Evolutionary conservation across 2,797 vertebrate species (phyloP).

Genomic region (Gouania willdenowi): DNA sequence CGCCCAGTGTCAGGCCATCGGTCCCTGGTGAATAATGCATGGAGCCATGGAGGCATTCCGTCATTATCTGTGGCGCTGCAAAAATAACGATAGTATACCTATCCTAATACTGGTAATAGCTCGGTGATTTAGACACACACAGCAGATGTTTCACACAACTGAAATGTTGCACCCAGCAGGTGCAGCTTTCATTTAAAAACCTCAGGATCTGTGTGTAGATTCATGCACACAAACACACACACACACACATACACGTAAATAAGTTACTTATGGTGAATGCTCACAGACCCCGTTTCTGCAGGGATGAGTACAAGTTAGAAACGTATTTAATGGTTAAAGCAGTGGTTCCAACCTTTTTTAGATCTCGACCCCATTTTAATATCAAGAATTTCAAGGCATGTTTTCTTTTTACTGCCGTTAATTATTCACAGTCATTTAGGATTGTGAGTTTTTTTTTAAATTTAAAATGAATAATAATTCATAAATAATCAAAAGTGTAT

Average conservation of each 20-base stretch:
- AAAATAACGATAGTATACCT: conserved; percentile 46
- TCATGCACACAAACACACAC: not conserved
- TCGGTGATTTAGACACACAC: conserved; percentile 44
- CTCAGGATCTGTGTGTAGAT: not conserved
- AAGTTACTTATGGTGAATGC: not conserved
- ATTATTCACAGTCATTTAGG: too few species aligned
- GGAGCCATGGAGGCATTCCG: conserved; percentile 47
- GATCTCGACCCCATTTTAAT: too few species aligned
- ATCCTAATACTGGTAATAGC: conserved; percentile 61
- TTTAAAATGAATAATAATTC: too few species aligned
- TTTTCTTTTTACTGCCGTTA: too few species aligned
- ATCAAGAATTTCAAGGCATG: too few species aligned
- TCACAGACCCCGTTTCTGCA: not conserved
- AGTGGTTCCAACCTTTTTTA: too few species aligned
- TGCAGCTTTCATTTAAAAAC: conserved; percentile 8
- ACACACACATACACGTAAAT: not conserved
- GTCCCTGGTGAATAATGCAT: conserved; percentile 60
- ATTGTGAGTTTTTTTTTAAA: too few species aligned
- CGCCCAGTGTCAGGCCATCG: conserved; percentile 41
- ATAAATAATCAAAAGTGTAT: too few species aligned
- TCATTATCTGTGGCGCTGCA: conserved; percentile 55
- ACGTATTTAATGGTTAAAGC: too few species aligned
- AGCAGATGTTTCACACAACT: conserved; percentile 44
- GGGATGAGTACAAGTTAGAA: too few species aligned
- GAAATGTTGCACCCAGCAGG: conserved; percentile 30